phyloP scores from a whole-genome alignment of 2,797 vertebrate genomes.

The Buceros bicornis region DNA sequence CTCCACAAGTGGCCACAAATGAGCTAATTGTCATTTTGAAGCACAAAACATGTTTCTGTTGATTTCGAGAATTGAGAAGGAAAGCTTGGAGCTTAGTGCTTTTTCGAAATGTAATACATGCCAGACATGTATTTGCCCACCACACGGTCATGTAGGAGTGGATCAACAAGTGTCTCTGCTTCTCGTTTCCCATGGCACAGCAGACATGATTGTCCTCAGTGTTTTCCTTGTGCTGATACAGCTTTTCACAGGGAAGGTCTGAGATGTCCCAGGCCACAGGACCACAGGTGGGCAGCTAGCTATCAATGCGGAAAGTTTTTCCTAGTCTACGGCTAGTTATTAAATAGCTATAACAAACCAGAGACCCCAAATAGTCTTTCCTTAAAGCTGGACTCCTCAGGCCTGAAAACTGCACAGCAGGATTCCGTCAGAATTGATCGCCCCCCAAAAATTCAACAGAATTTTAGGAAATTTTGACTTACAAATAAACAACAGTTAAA shows the following conservation, averaged over 20 bases:
- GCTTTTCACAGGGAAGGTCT: not conserved
- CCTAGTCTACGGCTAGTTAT: not conserved
- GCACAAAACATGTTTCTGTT: not conserved
- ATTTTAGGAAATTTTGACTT: not conserved
- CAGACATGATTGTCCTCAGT: not conserved
- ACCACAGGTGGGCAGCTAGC: not conserved
- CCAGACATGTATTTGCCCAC: not conserved
- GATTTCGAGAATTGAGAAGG: not conserved
- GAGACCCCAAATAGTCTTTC: not conserved
- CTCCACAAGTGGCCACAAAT: not conserved
- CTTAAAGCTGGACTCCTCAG: not conserved
- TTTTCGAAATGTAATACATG: not conserved
- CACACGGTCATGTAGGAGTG: not conserved
- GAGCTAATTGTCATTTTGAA: not conserved
- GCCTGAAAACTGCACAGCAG: not conserved
- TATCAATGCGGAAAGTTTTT: not conserved
- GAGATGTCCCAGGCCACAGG: not conserved
- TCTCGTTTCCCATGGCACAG: slow-evolving; percentile 16
- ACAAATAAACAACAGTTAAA: not conserved
- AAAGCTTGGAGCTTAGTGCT: not conserved
- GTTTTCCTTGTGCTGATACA: not conserved
- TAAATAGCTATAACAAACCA: not conserved
- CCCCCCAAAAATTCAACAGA: not conserved
- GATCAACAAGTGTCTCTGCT: slow-evolving; percentile 17
- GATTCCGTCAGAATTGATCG: not conserved